Evolutionary conservation across 2,797 vertebrate species (phyloP), one percentile per base, ranked within the genome.

Genomic region (Sebastes taczanowskii): DNA sequence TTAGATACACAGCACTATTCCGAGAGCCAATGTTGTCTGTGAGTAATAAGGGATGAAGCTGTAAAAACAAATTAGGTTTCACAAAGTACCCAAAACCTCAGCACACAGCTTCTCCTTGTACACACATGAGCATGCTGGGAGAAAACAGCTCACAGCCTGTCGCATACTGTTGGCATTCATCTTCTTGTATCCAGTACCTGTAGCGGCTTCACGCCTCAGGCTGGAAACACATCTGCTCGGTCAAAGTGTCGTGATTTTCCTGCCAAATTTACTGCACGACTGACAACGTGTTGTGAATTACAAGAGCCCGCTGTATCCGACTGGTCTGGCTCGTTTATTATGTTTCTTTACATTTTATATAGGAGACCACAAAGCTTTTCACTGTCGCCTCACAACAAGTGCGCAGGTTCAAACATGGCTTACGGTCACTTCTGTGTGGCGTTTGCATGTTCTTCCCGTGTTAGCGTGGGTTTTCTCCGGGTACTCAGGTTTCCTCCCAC

Each of bases 1-100:
- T 11, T 11, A 22, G 52, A 69, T 25, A 25, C 53, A 11, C 27
- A 71, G 27, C 52, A 32, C 7, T 42, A 9, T 55, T 62, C 49
- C 3, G 27, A 63, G 23, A 32, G 25, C 5, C n/a, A 32, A 20
- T 34, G 22, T 38, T 42, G 11, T 22, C 66, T 63, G 30, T 53
- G 18, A 29, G 20, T 6, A 61, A 62, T 38, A 38, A 75, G 7
- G 16, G 16, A 68, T 52, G 74, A 34, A 42, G 46, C 20, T 55
- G 11, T 38, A 62, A 52, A 76, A 53, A 49, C 34, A 60, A 67
- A 59, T 66, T 3, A 34, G 30, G 11, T 68, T 49, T 76, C 11
- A 27, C 29, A 61, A 60, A n/a, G 29, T 25, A 34, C 2, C 14
- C 10, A 29, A 16, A 27, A 8, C 13, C 11, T 16, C 20, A 25